These are phyloP conservation scores for Leptestheria dahalacensis DNA, from an alignment of 1,140 invertebrate genomes.

Conservation along the genomic window DNA sequence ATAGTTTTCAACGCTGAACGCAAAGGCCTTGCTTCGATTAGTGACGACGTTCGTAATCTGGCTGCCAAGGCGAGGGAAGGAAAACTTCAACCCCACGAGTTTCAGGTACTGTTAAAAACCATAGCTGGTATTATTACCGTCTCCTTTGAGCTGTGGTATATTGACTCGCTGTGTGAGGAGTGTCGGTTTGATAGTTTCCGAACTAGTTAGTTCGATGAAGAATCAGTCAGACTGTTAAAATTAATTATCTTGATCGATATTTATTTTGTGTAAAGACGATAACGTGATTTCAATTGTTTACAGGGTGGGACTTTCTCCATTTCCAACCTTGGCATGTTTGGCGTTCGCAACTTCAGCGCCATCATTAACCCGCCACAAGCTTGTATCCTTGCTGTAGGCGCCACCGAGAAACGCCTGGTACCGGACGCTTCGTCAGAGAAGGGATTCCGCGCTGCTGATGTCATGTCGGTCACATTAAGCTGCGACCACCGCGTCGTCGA, in stretches of 20 bases:
- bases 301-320: constrained; percentile 62
- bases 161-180: no score
- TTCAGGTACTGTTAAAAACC: constrained; percentile 60
- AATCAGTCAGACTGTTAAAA: background rate
- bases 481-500: constrained; percentile 59
- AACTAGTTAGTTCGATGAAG: no score
- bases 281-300: constrained; percentile 17
- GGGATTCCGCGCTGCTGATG: constrained; percentile 35
- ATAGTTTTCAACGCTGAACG: constrained; percentile 88
- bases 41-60: constrained; percentile 63
- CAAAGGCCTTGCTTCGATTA: constrained; percentile 82
- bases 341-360: constrained; percentile 50
- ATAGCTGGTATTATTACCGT: no score
- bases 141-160: no score
- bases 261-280: no score
- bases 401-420: constrained; percentile 37
- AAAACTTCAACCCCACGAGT: constrained; percentile 91
- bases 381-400: constrained; percentile 49
- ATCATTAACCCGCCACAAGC: constrained; percentile 55
- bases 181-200: no score
- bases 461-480: constrained; percentile 48
- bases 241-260: background rate
- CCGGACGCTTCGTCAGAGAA: constrained; percentile 29
- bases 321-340: constrained; percentile 98
- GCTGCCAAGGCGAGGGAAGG: constrained; percentile 82